A percentile compares a stretch with the other conserved stretches of the same genome.
Evolutionary conservation across 1,140 invertebrate genomes (phyloP).

Genomic region (Rhagoletis pomonella): DNA sequence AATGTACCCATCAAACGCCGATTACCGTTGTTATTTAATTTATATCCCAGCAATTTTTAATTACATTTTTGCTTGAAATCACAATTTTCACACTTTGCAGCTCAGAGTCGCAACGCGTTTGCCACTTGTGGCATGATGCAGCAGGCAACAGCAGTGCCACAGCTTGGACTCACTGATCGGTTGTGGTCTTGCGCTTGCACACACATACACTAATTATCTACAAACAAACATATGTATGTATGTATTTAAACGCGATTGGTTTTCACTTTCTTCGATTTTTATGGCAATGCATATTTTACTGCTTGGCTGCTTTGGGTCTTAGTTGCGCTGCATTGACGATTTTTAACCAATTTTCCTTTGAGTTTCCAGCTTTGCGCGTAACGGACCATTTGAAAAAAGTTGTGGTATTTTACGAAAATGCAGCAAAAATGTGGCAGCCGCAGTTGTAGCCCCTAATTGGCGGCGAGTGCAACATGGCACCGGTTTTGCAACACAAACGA

Average conservation of each 20-base stretch:
- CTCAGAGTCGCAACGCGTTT: neutral
- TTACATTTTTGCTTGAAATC: slow-evolving; percentile 11
- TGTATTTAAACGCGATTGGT: neutral
- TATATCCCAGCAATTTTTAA: slow-evolving; percentile 20
- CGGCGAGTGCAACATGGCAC: slow-evolving; percentile 2
- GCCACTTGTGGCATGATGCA: slow-evolving; percentile 8
- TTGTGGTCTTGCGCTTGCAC: too few species aligned
- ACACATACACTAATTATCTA: too few species aligned
- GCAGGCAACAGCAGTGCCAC: too few species aligned
- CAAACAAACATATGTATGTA: neutral
- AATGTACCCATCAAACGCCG: neutral
- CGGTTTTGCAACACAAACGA: slow-evolving; percentile 5
- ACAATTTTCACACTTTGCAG: slow-evolving; percentile 24
- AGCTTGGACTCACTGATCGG: too few species aligned
- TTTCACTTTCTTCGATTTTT: slow-evolving; percentile 34
- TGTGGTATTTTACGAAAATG: slow-evolving; percentile 28
- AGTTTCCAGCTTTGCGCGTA: slow-evolving; percentile 6
- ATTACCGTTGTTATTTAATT: neutral
- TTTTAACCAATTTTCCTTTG: neutral
- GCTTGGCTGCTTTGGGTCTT: too few species aligned
- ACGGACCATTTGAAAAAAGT: neutral
- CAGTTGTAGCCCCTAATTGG: slow-evolving; percentile 22
- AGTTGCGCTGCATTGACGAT: slow-evolving; percentile 18
- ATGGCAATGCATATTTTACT: slow-evolving; percentile 34
- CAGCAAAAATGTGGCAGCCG: slow-evolving; percentile 12